phyloP scores from a whole-genome alignment of 2,797 vertebrate genomes.

The Alosa sapidissima region DNA sequence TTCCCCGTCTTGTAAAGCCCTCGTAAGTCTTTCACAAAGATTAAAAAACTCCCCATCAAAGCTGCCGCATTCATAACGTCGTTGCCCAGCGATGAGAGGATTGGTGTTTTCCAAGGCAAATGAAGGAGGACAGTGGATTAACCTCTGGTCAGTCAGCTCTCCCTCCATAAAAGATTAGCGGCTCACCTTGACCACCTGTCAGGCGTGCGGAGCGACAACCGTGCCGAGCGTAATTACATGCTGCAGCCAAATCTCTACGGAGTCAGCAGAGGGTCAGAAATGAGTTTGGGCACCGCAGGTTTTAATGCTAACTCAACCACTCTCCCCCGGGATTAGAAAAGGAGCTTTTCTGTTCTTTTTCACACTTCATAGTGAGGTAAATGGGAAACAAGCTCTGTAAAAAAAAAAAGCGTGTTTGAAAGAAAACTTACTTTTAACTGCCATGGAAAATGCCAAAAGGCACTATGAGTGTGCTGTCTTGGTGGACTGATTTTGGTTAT shows the following conservation, averaged over 20 bases:
- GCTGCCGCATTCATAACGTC: slow-evolving; percentile 34
- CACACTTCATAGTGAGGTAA: not conserved
- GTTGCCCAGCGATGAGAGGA: slow-evolving; percentile 18
- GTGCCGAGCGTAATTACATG: slow-evolving; percentile 40
- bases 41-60: slow-evolving; percentile 29
- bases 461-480: not conserved
- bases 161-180: slow-evolving; percentile 37
- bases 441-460: not conserved
- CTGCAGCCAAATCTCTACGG: slow-evolving; percentile 32
- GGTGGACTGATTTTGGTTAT: not conserved
- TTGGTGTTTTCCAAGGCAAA: not conserved
- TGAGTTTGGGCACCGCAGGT: not conserved
- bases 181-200: slow-evolving; percentile 25
- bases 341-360: not conserved
- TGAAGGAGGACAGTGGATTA: slow-evolving; percentile 34
- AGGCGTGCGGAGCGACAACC: slow-evolving; percentile 33
- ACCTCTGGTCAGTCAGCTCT: slow-evolving; percentile 32
- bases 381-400: not conserved
- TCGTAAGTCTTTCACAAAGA: not conserved
- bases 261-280: slow-evolving; percentile 26
- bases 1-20: not conserved
- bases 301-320: not conserved
- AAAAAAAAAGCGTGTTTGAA: not conserved
- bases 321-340: not conserved
- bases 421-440: not conserved